phyloP scores from a whole-genome alignment of 2,113 vertebrate species.

The Lepisosteus oculatus region DNA sequence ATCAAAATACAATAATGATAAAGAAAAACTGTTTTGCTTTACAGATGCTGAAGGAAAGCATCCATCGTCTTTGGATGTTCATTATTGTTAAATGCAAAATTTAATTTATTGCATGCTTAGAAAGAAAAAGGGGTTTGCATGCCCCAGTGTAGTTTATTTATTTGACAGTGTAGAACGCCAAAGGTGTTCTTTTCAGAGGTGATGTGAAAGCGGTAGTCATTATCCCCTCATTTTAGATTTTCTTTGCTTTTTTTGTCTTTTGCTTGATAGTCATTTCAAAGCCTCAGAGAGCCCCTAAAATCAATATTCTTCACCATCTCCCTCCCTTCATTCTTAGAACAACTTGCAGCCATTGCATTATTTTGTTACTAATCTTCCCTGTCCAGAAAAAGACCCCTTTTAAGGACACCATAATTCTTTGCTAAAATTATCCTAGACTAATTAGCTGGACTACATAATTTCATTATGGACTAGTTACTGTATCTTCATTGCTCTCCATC shows the following conservation, averaged over 20 bases:
- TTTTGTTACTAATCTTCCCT: constrained; percentile 67
- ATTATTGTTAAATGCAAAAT: no score
- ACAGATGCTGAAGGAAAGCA: no score
- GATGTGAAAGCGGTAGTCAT: constrained; percentile 57
- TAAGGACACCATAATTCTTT: constrained; percentile 64
- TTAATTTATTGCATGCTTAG: no score
- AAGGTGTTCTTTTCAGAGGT: no score
- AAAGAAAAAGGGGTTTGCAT: no score
- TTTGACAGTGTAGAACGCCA: no score
- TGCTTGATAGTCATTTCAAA: constrained; percentile 65
- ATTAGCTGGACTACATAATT: not conserved
- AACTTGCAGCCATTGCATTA: constrained; percentile 73
- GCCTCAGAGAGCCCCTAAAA: constrained; percentile 72
- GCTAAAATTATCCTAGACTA: constrained; percentile 31
- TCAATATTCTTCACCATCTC: constrained; percentile 73
- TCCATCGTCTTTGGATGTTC: no score
- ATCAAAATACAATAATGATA: no score
- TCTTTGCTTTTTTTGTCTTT: constrained; percentile 47
- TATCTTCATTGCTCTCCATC: no score
- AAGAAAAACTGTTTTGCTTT: no score
- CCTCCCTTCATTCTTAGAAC: constrained; percentile 77
- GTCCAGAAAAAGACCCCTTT: constrained; percentile 51
- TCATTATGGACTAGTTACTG: no score
- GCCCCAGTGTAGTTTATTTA: no score
- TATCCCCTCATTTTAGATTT: constrained; percentile 70